phyloP scores from a whole-genome alignment of 2,113 vertebrate genomes.

The Oreochromis spilurus region DNA sequence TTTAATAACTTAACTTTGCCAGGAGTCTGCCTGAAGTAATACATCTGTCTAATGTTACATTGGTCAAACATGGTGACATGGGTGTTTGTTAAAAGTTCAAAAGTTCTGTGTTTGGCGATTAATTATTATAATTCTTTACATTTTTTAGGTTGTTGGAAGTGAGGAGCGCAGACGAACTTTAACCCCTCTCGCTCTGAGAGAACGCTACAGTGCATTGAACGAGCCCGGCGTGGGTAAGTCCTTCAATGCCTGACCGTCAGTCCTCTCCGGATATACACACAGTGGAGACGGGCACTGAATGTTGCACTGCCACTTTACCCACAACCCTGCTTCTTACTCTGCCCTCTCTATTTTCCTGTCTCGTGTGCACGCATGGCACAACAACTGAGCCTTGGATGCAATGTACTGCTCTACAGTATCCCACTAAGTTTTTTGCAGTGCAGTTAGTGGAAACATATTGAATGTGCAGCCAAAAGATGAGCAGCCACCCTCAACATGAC shows the following conservation, averaged over 20 bases:
- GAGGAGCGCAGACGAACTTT: slow-evolving; percentile 88
- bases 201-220: slow-evolving; percentile 86
- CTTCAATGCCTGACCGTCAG: slow-evolving; percentile 21
- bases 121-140: background rate
- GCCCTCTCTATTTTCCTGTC: slow-evolving; percentile 46
- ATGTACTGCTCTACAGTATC: slow-evolving; percentile 52
- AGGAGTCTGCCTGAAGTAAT: background rate
- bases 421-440: slow-evolving; percentile 50
- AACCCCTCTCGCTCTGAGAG: slow-evolving; percentile 85
- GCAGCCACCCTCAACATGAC: background rate
- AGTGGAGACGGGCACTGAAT: slow-evolving; percentile 57
- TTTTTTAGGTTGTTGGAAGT: slow-evolving; percentile 74
- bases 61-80: background rate
- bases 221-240: slow-evolving; percentile 83
- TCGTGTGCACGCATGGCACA: slow-evolving; percentile 71
- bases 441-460: slow-evolving; percentile 24
- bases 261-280: slow-evolving; percentile 19
- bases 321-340: slow-evolving; percentile 46
- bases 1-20: background rate
- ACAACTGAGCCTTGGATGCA: slow-evolving; percentile 70
- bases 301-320: slow-evolving; percentile 53
- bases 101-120: background rate
- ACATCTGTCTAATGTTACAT: background rate
- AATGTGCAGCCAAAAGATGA: slow-evolving; percentile 17
- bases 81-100: background rate